Base-by-base conservation (phyloP, 2,797 vertebrate species). In the Eremophila alpestris region DNA sequence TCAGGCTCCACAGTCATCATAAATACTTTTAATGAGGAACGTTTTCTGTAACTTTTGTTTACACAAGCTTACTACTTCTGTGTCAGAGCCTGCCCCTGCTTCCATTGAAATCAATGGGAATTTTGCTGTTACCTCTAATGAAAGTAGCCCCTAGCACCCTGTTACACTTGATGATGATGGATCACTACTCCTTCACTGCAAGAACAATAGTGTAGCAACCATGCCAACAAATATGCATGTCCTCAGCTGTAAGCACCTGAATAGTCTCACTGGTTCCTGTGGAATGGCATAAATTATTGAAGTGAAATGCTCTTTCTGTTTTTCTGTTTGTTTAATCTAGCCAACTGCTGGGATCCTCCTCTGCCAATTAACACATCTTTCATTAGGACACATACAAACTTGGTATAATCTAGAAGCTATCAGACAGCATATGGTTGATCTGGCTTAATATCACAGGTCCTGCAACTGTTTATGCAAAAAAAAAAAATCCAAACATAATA, bases 11-110 rank as follows among this genome's bases (percentile, higher is more conserved):
- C 23, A 86, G 13, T 43, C 64, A 70, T 74, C 78, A 89, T 89
- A 93, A 95, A 90, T 87, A 87, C 56, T 87, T 67, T 38, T 71
- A 92, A 90, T 58, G 30, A 91, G 70, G 30, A 90, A 43, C 34
- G 11, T 84, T 77, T 12, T 6, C 77, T 76, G 3, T 80, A 80
- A 55, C 64, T 94, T 92, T 60, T 95, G 71, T 94, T 95, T 94
- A 87, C 78, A 54, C 41, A 93, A 80, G 22, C 54, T 77, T 89
- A 77, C 22, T 78, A 43, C 40, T 87, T 86, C 64, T 64, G 30
- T 84, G 88, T 84, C 78, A 92, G 78, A 90, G 68, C 71, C 36
- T 87, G 63, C 34, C 92, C 17, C 46, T 82, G 18, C 60, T 92
- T 85, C 78, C 32, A 64, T 58, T 93, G 71, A 80, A 51, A 77